Conservation (phyloP, 2,888 invertebrate species). For the Eupithecia vulgata region DNA sequence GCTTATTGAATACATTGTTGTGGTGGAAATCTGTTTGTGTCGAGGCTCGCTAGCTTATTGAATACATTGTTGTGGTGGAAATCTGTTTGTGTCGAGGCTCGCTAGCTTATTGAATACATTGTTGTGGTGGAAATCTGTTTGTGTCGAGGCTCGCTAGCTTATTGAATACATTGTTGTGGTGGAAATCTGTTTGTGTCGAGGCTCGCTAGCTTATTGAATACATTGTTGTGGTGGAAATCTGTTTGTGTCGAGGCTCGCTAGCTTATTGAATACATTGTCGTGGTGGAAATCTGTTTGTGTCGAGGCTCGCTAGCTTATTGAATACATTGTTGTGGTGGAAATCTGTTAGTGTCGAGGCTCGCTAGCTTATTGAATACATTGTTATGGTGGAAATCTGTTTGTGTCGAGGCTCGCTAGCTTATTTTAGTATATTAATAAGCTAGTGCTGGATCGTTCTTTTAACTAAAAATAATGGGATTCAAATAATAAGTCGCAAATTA, state of each 20-base stretch:
- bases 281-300: constrained; percentile 66
- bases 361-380: constrained; percentile 68
- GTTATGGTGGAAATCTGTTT: constrained; percentile 73
- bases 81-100: constrained; percentile 61
- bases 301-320: constrained; percentile 56
- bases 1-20: constrained; percentile 75
- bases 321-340: constrained; percentile 69
- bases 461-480: too few species aligned
- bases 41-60: constrained; percentile 56
- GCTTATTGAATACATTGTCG: constrained; percentile 75
- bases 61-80: constrained; percentile 69
- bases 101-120: constrained; percentile 68
- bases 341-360: constrained; percentile 61
- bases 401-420: neutral
- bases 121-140: constrained; percentile 73
- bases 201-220: constrained; percentile 61
- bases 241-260: constrained; percentile 48
- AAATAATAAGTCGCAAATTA: too few species aligned
- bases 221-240: constrained; percentile 73
- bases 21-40: constrained; percentile 66
- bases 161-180: constrained; percentile 75
- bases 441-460: too few species aligned
- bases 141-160: constrained; percentile 38
- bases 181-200: constrained; percentile 61
- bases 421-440: too few species aligned